A percentile compares a stretch with the other conserved stretches of the same genome.
Evolutionary conservation across 2,113 vertebrate genomes (phyloP).

Genomic region (Notarius quadriscutis): DNA sequence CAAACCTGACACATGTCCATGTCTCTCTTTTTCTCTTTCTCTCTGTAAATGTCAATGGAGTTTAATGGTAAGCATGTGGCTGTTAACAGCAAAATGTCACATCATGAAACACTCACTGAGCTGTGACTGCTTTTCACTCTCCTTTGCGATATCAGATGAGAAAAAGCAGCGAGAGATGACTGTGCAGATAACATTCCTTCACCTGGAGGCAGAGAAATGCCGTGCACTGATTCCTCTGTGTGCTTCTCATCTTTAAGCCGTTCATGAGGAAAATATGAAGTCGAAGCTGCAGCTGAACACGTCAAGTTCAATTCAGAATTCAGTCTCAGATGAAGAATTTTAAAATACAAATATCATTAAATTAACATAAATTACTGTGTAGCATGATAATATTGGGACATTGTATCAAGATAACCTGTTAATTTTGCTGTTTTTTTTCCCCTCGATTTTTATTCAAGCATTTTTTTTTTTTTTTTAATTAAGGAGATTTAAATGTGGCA

Average conservation of each 20-base stretch:
- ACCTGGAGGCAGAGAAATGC: slow-evolving; percentile 2
- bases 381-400: not conserved
- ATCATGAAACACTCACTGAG: slow-evolving; percentile 20
- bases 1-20: not conserved
- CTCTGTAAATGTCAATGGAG: slow-evolving; percentile 39
- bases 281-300: not conserved
- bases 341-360: not conserved
- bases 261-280: not conserved
- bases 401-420: no score
- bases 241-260: not conserved
- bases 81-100: slow-evolving; percentile 38
- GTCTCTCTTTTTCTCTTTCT: not conserved
- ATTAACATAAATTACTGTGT: not conserved
- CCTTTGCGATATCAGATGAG: not conserved
- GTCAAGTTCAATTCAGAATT: not conserved
- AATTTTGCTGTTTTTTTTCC: no score
- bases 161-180: not conserved
- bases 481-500: not conserved
- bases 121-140: not conserved
- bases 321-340: not conserved
- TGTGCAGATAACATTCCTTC: slow-evolving; percentile 24
- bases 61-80: slow-evolving; percentile 25
- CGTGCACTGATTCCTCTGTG: not conserved
- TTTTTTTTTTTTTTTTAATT: not conserved
- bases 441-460: not conserved